Percentiles rank a stretch among this genome's conserved stretches.
These are phyloP conservation scores for Jordanella pulchra DNA, from an alignment of 2,797 vertebrate genomes.

Conservation along the genomic window DNA sequence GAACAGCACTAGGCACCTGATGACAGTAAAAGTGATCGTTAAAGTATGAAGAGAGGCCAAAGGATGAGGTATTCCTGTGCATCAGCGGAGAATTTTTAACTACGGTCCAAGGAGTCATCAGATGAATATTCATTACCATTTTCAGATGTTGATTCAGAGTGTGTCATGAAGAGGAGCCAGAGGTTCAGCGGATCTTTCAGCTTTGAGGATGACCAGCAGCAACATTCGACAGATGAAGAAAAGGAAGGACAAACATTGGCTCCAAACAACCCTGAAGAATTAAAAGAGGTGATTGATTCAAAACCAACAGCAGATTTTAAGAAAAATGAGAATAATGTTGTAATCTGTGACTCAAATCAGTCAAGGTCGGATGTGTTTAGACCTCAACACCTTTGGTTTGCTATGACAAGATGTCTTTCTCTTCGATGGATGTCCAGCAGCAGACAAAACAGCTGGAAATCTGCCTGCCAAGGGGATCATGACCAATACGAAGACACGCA, in stretches of 20 bases:
- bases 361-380: conserved; percentile 48
- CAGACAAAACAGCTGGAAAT: conserved; percentile 50
- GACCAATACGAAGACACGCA: conserved; percentile 44
- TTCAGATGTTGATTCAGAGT: conserved; percentile 38
- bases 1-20: conserved; percentile 16
- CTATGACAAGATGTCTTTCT: conserved; percentile 69
- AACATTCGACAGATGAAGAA: conserved; percentile 6
- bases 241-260: conserved; percentile 21
- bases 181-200: conserved; percentile 66
- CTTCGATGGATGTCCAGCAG: conserved; percentile 69
- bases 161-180: conserved; percentile 68
- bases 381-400: conserved; percentile 67
- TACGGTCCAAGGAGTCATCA: conserved; percentile 38
- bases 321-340: conserved; percentile 15
- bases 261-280: conserved; percentile 31
- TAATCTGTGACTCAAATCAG: conserved; percentile 18
- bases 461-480: conserved; percentile 48
- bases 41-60: conserved; percentile 58
- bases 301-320: conserved; percentile 16
- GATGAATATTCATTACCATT: conserved; percentile 26
- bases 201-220: conserved; percentile 56
- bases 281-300: conserved; percentile 30
- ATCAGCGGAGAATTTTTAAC: conserved; percentile 43
- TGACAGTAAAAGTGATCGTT: conserved; percentile 16
- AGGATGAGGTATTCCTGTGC: conserved; percentile 55